Evolutionary conservation across 2,797 vertebrate species (phyloP).

Genomic region (Pyrocephalus nanus): DNA sequence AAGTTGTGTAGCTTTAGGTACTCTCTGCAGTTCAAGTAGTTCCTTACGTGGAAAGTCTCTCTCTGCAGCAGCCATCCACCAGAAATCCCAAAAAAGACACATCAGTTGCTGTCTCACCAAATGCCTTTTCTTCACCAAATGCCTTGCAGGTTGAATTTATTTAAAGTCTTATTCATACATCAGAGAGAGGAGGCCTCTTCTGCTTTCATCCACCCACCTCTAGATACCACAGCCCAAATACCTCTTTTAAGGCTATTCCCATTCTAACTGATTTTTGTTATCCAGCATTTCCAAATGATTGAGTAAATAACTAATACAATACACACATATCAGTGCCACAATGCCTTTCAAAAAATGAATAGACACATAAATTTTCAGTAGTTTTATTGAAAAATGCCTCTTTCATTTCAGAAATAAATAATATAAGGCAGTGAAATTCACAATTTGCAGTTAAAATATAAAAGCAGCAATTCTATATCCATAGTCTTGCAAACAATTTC

Average conservation of each 20-base stretch:
- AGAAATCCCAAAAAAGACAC: background rate
- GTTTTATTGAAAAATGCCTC: conserved; percentile 99
- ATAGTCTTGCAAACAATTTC: conserved; percentile 96
- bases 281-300: background rate
- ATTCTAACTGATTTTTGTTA: background rate
- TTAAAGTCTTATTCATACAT: background rate
- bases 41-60: background rate
- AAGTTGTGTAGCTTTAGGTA: background rate
- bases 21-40: background rate
- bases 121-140: background rate
- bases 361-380: conserved; percentile 90
- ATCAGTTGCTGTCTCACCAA: background rate
- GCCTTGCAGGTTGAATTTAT: background rate
- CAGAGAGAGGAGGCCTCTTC: background rate
- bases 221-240: background rate
- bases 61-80: background rate
- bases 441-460: conserved; percentile 96
- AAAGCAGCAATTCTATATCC: conserved; percentile 96
- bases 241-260: background rate
- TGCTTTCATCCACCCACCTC: background rate
- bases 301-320: background rate
- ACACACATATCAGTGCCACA: background rate
- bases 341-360: conserved; percentile 10
- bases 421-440: conserved; percentile 99
- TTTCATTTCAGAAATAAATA: conserved; percentile 99